Percentiles rank a stretch among this genome's conserved stretches.
phyloP scores from a whole-genome alignment of 1,140 invertebrate genomes.

The Drosophila littoralis region DNA sequence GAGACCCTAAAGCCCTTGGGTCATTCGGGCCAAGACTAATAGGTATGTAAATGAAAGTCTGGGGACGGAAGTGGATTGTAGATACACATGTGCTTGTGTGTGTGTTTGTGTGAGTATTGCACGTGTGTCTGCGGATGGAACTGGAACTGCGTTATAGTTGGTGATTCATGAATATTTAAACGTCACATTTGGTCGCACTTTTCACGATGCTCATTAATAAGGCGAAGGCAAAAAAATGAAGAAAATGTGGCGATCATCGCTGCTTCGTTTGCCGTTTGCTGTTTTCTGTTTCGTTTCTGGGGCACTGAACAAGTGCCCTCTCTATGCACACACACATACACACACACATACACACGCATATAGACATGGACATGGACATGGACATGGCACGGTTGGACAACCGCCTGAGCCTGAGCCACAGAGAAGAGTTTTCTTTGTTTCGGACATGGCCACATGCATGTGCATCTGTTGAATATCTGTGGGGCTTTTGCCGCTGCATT shows the following conservation, averaged over 20 bases:
- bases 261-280: conserved; percentile 58
- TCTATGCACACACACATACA: conserved; percentile 57
- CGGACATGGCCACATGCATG: conserved; percentile 73
- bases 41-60: conserved; percentile 61
- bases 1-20: conserved; percentile 23
- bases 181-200: conserved; percentile 84
- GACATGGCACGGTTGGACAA: conserved; percentile 78
- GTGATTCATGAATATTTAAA: conserved; percentile 84
- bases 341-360: conserved; percentile 11
- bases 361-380: conserved; percentile 46
- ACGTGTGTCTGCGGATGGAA: conserved; percentile 48
- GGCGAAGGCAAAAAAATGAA: conserved; percentile 67
- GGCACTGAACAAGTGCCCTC: conserved; percentile 80
- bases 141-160: conserved; percentile 72
- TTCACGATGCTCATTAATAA: conserved; percentile 84
- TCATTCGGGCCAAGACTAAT: conserved; percentile 48
- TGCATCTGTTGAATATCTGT: conserved; percentile 67
- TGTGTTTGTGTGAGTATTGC: conserved; percentile 12
- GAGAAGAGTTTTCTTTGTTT: conserved; percentile 77
- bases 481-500: conserved; percentile 53
- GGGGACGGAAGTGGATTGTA: conserved; percentile 48
- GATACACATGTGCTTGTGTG: neutral
- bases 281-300: conserved; percentile 70
- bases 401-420: conserved; percentile 48
- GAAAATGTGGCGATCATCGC: conserved; percentile 79